These are phyloP conservation scores for Sthenelais limicola DNA, from an alignment of 2,888 invertebrate species.

Conservation along the genomic window DNA sequence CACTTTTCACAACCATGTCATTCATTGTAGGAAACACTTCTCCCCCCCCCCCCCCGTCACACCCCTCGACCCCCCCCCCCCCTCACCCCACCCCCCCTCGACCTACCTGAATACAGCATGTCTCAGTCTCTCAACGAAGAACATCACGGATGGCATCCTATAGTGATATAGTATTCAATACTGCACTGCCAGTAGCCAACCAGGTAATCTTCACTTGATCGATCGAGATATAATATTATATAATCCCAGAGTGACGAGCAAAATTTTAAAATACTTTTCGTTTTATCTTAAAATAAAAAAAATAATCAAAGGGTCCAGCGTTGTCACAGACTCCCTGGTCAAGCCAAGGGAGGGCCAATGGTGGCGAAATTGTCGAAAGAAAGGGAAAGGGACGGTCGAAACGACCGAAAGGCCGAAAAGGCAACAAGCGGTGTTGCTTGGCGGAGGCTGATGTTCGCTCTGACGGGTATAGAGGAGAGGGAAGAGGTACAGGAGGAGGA, in stretches of 20 bases:
- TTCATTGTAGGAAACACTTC: too few relatives aligned
- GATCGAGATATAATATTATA: too few relatives aligned
- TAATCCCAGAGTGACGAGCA: too few relatives aligned
- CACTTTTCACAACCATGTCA: too few relatives aligned
- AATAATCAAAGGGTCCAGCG: too few relatives aligned
- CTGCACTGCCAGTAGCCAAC: not conserved
- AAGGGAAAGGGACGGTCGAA: not conserved
- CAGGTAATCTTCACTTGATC: slow-evolving; percentile 22
- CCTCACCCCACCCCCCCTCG: not conserved
- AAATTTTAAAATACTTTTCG: too few relatives aligned
- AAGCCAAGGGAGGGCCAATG: slow-evolving; percentile 1
- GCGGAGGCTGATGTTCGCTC: slow-evolving; percentile 30
- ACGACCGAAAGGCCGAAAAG: slow-evolving; percentile 23
- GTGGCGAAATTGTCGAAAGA: not conserved
- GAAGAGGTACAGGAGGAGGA: slow-evolving; percentile 2
- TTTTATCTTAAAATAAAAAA: too few relatives aligned
- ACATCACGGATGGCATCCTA: slow-evolving; percentile 24
- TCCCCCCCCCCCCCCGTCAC: not conserved
- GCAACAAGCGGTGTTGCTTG: not conserved
- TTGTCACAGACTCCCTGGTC: too few relatives aligned
- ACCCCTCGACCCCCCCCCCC: not conserved
- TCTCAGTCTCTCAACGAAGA: slow-evolving; percentile 27
- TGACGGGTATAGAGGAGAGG: not conserved
- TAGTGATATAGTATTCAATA: too few relatives aligned
- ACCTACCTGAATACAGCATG: slow-evolving; percentile 21